Evolutionary conservation across 2,888 invertebrate genomes (phyloP).

Genomic region (Girardia tigrina): DNA sequence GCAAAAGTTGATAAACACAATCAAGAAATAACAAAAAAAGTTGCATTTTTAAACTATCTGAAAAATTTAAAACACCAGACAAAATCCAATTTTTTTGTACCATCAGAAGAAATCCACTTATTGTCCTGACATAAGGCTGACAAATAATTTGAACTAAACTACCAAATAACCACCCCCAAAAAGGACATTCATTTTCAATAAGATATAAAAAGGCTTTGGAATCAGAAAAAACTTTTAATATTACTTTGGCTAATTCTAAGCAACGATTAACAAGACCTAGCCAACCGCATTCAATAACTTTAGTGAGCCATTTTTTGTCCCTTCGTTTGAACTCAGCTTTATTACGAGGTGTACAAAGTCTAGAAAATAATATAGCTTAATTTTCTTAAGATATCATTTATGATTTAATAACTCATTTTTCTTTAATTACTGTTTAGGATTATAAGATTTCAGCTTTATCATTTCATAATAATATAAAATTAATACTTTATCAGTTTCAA

Average conservation of each 20-base stretch:
- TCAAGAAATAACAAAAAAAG: not conserved
- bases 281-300: not conserved
- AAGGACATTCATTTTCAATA: not conserved
- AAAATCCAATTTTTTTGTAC: not conserved
- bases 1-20: not conserved
- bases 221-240: not conserved
- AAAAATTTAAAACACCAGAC: not conserved
- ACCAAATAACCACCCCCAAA: constrained; percentile 4
- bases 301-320: not conserved
- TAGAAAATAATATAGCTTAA: no score
- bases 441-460: no score
- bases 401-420: no score
- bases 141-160: not conserved
- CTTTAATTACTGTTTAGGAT: no score
- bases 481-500: no score
- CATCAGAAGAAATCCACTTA: not conserved
- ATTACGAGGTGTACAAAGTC: not conserved
- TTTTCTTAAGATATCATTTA: no score
- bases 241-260: not conserved
- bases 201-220: not conserved
- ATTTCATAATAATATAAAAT: no score
- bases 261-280: not conserved
- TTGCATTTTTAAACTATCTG: not conserved
- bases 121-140: not conserved
- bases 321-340: not conserved